Conservation (phyloP, 2,113 vertebrate genomes). For the Euleptes europaea region DNA sequence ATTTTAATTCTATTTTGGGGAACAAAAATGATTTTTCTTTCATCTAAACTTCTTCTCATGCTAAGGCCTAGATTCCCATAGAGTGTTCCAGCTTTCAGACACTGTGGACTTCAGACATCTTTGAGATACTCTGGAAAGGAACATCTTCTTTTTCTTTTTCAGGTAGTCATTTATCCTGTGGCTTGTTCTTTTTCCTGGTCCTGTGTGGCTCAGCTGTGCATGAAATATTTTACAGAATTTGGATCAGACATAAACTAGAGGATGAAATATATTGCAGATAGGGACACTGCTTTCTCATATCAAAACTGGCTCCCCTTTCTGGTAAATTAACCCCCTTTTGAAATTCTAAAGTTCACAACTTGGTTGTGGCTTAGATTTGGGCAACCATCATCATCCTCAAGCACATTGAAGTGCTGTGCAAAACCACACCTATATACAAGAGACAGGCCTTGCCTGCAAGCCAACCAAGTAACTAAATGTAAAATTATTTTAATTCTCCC, state of each 20-base stretch:
- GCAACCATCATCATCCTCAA: no score
- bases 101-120: not conserved
- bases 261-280: not conserved
- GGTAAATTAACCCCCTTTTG: not conserved
- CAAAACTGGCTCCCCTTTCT: rapidly evolving
- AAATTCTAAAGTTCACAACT: not conserved
- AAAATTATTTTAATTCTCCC: no score
- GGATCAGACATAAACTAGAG: not conserved
- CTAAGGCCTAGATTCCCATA: not conserved
- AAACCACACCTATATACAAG: no score
- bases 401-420: no score
- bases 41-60: not conserved
- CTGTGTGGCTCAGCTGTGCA: not conserved
- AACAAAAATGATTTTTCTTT: conserved; percentile 13
- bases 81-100: not conserved
- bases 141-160: not conserved
- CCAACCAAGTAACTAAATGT: no score
- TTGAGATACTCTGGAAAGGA: not conserved
- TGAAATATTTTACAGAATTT: not conserved
- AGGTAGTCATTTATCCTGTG: rapidly evolving
- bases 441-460: no score
- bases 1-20: not conserved
- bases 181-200: not conserved
- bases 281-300: not conserved
- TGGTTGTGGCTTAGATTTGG: no score